These are phyloP conservation scores for Lasioglossum leucozonium DNA, from an alignment of 2,888 invertebrate genomes.

Conservation along the genomic window DNA sequence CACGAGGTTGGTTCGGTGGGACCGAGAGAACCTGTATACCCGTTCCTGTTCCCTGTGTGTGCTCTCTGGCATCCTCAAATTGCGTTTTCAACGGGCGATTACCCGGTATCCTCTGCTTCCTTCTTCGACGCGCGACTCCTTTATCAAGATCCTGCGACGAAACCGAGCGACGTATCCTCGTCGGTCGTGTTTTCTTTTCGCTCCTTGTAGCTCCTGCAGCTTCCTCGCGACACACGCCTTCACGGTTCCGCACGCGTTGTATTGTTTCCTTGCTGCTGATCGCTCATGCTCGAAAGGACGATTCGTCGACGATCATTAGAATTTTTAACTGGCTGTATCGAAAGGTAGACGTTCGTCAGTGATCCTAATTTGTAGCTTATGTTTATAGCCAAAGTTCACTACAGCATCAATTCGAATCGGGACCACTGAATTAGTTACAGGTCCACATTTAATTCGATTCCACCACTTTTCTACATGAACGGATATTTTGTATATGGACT, in stretches of 20 bases:
- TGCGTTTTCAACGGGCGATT: conserved; percentile 75
- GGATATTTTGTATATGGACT: too few relatives aligned
- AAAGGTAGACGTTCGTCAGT: too few relatives aligned
- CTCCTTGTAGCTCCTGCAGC: background rate
- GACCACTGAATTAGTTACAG: too few relatives aligned
- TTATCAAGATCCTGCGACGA: conserved; percentile 56
- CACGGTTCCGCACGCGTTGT: background rate
- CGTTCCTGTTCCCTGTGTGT: conserved; percentile 19
- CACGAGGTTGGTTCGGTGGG: conserved; percentile 51
- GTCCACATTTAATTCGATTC: too few relatives aligned
- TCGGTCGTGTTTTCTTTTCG: background rate
- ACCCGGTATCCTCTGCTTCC: conserved; percentile 62
- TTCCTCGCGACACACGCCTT: background rate
- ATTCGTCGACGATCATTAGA: too few relatives aligned
- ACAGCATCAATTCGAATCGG: too few relatives aligned
- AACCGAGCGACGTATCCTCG: conserved; percentile 37
- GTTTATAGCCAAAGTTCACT: too few relatives aligned
- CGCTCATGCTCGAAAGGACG: background rate
- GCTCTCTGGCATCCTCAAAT: conserved; percentile 60
- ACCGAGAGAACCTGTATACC: conserved; percentile 7
- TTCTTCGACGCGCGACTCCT: conserved; percentile 46
- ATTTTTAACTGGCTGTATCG: too few relatives aligned
- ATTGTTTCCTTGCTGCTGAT: background rate
- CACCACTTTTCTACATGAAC: too few relatives aligned
- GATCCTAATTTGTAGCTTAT: too few relatives aligned